These are phyloP conservation scores for Lycaon pictus DNA, from an alignment of 2,113 vertebrate genomes.

Conservation along the genomic window DNA sequence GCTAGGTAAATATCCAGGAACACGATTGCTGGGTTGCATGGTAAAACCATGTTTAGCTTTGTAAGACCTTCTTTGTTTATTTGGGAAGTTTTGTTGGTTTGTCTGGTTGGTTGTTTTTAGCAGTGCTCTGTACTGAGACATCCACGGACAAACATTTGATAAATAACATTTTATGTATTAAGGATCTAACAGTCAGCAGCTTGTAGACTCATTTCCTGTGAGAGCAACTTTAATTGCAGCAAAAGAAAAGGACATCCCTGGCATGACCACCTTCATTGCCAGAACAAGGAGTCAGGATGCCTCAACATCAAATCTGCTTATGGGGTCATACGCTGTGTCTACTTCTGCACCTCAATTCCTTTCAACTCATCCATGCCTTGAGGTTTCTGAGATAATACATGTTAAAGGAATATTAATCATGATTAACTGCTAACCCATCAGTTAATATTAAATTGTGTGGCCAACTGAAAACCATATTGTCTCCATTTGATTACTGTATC, in stretches of 20 bases:
- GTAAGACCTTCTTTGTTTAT: neutral
- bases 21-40: rapidly evolving
- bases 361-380: neutral
- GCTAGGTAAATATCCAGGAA: neutral
- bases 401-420: neutral
- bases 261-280: no score
- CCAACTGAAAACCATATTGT: neutral
- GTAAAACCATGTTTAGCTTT: neutral
- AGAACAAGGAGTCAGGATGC: neutral
- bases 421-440: neutral
- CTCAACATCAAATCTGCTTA: neutral
- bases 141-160: neutral
- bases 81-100: neutral
- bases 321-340: no score
- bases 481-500: neutral
- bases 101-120: neutral
- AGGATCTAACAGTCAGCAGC: neutral
- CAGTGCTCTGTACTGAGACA: neutral
- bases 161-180: neutral
- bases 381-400: neutral
- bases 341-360: neutral
- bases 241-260: neutral
- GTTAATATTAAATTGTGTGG: neutral
- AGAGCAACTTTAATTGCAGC: neutral
- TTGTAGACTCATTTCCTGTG: neutral